Evolutionary conservation across 2,113 vertebrate species (phyloP).

Genomic region (Xiphorhynchus elegans): DNA sequence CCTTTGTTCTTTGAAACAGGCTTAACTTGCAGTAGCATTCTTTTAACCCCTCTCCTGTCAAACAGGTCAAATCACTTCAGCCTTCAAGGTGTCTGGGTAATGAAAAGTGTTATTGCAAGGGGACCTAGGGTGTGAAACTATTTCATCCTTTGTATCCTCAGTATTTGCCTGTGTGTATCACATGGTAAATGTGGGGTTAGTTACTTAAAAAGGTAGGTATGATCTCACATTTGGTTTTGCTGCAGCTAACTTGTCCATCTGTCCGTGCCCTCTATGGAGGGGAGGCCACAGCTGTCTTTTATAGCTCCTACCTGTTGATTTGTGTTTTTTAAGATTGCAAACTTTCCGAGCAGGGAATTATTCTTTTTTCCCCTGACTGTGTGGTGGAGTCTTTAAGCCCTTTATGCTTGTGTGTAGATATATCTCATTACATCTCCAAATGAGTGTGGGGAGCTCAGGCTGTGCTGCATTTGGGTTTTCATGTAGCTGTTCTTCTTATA

Average conservation of each 20-base stretch:
- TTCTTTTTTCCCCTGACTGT: neutral
- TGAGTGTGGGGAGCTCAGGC: neutral
- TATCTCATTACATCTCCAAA: neutral
- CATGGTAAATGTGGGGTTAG: neutral
- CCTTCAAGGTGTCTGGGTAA: neutral
- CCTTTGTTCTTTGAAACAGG: neutral
- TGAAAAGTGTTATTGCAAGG: neutral
- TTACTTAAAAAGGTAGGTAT: neutral
- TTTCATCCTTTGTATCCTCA: neutral
- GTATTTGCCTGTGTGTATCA: neutral
- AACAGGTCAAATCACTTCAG: neutral
- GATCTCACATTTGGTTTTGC: neutral
- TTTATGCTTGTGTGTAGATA: neutral
- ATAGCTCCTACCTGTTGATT: neutral
- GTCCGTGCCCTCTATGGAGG: neutral
- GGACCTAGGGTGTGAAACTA: neutral
- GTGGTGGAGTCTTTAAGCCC: neutral
- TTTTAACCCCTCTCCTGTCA: neutral
- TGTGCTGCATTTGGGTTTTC: neutral
- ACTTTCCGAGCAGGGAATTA: neutral
- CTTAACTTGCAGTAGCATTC: neutral
- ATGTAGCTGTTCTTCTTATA: neutral
- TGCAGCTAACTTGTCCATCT: neutral
- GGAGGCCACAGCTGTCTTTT: neutral
- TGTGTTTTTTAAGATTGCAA: neutral